Conservation (phyloP, 2,888 invertebrate species). For the Abscondita cerata region DNA sequence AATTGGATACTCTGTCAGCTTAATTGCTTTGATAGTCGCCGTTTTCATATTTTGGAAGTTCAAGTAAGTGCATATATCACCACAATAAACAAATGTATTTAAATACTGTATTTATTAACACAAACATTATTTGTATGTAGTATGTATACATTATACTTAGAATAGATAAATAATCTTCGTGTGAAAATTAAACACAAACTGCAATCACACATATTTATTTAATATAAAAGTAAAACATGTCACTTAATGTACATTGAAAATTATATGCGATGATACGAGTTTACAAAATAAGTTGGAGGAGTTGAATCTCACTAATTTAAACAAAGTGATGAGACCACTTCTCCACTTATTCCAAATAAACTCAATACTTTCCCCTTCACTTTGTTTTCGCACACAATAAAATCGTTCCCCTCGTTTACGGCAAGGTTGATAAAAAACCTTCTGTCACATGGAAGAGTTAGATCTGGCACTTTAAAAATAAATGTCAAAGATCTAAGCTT, state of each 20-base stretch:
- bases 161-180: too few relatives aligned
- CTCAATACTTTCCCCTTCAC: conserved; percentile 4
- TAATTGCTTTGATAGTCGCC: conserved; percentile 79
- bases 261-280: conserved; percentile 24
- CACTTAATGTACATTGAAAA: not conserved
- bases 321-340: conserved; percentile 58
- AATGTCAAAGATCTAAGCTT: conserved; percentile 44
- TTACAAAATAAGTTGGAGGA: conserved; percentile 55
- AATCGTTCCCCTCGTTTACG: not conserved
- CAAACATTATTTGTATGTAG: too few relatives aligned
- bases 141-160: too few relatives aligned
- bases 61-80: conserved; percentile 77
- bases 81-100: not conserved
- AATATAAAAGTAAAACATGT: not conserved
- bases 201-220: not conserved
- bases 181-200: not conserved
- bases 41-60: conserved; percentile 85
- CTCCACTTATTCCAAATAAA: conserved; percentile 53
- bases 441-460: conserved; percentile 50
- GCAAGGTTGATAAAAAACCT: conserved; percentile 15
- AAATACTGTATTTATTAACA: too few relatives aligned
- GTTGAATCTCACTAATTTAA: conserved; percentile 58
- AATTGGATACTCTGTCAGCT: conserved; percentile 82
- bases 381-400: not conserved
- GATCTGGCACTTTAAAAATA: conserved; percentile 45